Conservation (phyloP, 1,140 invertebrate species). For the Drosophila santomea region DNA sequence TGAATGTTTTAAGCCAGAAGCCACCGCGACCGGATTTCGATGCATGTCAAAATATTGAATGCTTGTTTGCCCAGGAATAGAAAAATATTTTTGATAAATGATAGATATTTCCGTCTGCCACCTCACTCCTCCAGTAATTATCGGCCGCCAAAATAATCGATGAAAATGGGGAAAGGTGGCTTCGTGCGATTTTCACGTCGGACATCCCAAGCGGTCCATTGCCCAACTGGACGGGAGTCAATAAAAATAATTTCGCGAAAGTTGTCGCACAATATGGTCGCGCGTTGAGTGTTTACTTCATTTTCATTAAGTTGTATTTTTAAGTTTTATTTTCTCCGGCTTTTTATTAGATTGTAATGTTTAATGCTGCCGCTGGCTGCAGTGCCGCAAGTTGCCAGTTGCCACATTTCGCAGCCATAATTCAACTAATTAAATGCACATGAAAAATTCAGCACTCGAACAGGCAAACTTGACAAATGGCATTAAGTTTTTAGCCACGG, state of each 20-base stretch:
- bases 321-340: constrained; percentile 53
- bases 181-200: constrained; percentile 60
- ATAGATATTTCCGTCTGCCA: neutral
- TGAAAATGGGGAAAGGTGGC: constrained; percentile 64
- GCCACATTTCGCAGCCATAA: constrained; percentile 80
- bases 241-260: constrained; percentile 81
- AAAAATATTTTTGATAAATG: neutral
- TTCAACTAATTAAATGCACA: constrained; percentile 84
- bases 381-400: constrained; percentile 41
- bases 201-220: constrained; percentile 41
- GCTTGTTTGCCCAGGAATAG: neutral
- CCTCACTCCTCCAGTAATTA: constrained; percentile 4
- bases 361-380: constrained; percentile 26
- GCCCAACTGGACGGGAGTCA: constrained; percentile 62
- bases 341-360: constrained; percentile 71
- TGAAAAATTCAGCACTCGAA: constrained; percentile 82
- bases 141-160: constrained; percentile 14
- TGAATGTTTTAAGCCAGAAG: too few relatives aligned
- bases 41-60: neutral
- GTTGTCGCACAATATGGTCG: constrained; percentile 79
- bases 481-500: constrained; percentile 25
- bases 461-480: constrained; percentile 70
- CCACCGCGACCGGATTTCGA: too few relatives aligned
- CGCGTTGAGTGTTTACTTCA: constrained; percentile 67
- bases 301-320: constrained; percentile 74